phyloP scores from a whole-genome alignment of 2,888 invertebrate genomes.

The Platerodrilus igneus region DNA sequence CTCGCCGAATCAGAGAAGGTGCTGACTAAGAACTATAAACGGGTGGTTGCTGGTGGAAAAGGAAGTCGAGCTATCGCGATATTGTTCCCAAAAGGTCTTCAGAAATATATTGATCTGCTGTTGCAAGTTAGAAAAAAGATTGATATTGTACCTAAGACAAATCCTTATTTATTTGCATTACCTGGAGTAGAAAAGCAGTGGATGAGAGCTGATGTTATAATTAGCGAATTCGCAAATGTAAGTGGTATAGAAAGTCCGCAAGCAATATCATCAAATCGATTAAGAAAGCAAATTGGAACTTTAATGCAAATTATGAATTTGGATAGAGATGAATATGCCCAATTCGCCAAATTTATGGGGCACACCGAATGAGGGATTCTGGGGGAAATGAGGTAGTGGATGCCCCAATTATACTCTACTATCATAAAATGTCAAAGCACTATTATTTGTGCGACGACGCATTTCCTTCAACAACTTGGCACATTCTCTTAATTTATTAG shows the following conservation, averaged over 20 bases:
- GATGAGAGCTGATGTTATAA: conserved; percentile 13
- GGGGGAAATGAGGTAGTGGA: too few relatives aligned
- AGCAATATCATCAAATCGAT: conserved; percentile 12
- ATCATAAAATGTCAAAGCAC: too few relatives aligned
- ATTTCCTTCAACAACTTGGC: conserved; percentile 11
- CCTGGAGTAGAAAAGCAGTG: conserved; percentile 12
- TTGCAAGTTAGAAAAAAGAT: conserved; percentile 13
- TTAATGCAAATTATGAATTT: conserved; percentile 14
- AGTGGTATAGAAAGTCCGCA: conserved; percentile 11
- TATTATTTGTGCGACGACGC: too few relatives aligned
- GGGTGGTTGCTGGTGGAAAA: conserved; percentile 19
- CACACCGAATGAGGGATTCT: too few relatives aligned
- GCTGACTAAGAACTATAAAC: conserved; percentile 11
- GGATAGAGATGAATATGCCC: conserved; percentile 4
- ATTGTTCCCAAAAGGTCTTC: conserved; percentile 14
- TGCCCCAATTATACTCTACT: too few relatives aligned
- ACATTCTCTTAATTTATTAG: conserved; percentile 17
- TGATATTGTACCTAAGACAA: conserved; percentile 14
- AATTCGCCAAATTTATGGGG: conserved; percentile 11
- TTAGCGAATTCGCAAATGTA: conserved; percentile 11
- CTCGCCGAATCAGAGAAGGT: conserved; percentile 17
- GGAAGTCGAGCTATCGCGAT: conserved; percentile 17
- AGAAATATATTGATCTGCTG: conserved; percentile 14
- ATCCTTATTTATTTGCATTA: conserved; percentile 19
- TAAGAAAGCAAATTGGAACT: conserved; percentile 17